Evolutionary conservation across 2,888 invertebrate genomes (phyloP).

Genomic region (Eugnorisma glareosa): DNA sequence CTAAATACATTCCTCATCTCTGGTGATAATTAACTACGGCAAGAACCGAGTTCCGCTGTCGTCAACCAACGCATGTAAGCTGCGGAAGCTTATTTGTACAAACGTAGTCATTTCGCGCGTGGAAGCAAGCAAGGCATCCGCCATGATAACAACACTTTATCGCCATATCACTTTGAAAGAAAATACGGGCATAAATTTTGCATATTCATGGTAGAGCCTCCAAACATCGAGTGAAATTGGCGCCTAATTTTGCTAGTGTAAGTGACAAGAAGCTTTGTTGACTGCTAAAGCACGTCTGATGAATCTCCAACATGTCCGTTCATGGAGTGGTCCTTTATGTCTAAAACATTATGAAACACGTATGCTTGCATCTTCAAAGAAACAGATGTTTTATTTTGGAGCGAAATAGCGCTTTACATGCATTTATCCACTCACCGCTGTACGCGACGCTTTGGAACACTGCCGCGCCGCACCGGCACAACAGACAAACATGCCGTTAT

Average conservation of each 20-base stretch:
- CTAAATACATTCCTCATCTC: constrained; percentile 82
- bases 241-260: constrained; percentile 63
- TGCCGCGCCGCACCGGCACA: constrained; percentile 91
- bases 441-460: constrained; percentile 99
- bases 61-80: constrained; percentile 78
- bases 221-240: constrained; percentile 60
- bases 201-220: constrained; percentile 53
- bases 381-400: constrained; percentile 45
- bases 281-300: constrained; percentile 77
- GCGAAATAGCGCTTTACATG: constrained; percentile 76
- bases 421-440: constrained; percentile 96
- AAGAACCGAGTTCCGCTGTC: constrained; percentile 76
- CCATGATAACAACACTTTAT: constrained; percentile 64
- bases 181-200: constrained; percentile 13
- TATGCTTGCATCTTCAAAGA: constrained; percentile 45
- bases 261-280: constrained; percentile 75
- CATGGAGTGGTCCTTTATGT: constrained; percentile 79
- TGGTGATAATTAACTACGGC: constrained; percentile 81
- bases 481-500: constrained; percentile 90
- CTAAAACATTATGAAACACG: constrained; percentile 59
- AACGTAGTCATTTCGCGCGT: constrained; percentile 59
- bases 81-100: constrained; percentile 73
- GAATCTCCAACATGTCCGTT: constrained; percentile 80
- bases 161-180: not conserved
- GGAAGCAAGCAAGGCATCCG: constrained; percentile 70